Evolutionary conservation across 2,888 invertebrate species (phyloP).

Genomic region (Ichneumon xanthorius): DNA sequence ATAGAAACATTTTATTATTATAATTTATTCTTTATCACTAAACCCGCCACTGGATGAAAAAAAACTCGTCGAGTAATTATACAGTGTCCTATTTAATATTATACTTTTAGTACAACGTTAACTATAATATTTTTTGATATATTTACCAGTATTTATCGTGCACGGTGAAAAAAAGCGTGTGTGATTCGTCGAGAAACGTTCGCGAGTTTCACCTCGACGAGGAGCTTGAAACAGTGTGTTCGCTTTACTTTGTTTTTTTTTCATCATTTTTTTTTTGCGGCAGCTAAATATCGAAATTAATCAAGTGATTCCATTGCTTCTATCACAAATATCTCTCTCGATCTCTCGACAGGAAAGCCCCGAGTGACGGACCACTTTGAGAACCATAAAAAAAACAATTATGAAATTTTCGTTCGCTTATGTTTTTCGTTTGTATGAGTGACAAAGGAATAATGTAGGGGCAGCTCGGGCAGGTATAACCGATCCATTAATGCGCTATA

Average conservation of each 20-base stretch:
- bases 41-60: conserved; percentile 33
- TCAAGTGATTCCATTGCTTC: conserved; percentile 54
- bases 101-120: conserved; percentile 54
- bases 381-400: conserved; percentile 35
- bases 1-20: conserved; percentile 52
- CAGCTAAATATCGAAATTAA: conserved; percentile 53
- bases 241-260: conserved; percentile 44
- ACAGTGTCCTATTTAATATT: conserved; percentile 43
- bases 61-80: conserved; percentile 13
- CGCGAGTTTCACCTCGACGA: conserved; percentile 26
- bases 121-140: conserved; percentile 56
- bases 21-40: conserved; percentile 48
- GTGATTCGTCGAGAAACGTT: conserved; percentile 21
- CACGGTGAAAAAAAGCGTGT: conserved; percentile 12
- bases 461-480: conserved; percentile 84
- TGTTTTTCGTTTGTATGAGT: conserved; percentile 70
- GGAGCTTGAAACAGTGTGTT: conserved; percentile 49
- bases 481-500: conserved; percentile 80
- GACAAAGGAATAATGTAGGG: conserved; percentile 78
- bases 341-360: conserved; percentile 43
- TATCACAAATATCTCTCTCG: conserved; percentile 37
- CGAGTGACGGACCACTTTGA: conserved; percentile 49
- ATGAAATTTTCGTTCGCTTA: conserved; percentile 59
- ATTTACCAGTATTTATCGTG: conserved; percentile 55
- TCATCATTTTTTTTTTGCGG: conserved; percentile 31